phyloP scores from a whole-genome alignment of 1,140 invertebrate genomes.

The Matsumurasca onukii region DNA sequence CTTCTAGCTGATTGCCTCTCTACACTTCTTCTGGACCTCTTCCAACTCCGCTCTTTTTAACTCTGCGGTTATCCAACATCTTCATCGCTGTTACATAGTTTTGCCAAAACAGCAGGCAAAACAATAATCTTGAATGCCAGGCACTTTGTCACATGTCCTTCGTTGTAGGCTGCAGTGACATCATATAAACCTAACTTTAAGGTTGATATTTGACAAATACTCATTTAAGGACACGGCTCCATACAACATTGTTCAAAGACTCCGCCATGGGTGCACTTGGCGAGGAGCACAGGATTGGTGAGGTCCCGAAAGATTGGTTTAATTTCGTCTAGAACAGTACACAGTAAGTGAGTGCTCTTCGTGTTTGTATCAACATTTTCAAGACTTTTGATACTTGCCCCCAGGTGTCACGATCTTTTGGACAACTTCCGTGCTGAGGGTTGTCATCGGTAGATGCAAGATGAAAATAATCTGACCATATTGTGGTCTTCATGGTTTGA shows the following conservation, averaged over 20 bases:
- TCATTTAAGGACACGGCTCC: neutral
- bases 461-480: slow-evolving; percentile 23
- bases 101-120: slow-evolving; percentile 8
- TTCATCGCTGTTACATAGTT: slow-evolving; percentile 18
- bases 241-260: neutral
- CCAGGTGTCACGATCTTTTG: neutral
- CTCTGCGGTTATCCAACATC: neutral
- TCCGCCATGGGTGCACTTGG: neutral
- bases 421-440: neutral
- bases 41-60: neutral
- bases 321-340: neutral
- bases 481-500: neutral
- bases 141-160: slow-evolving; percentile 23
- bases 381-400: neutral
- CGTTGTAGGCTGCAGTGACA: slow-evolving; percentile 10
- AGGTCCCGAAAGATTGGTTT: slow-evolving; percentile 27
- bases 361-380: neutral
- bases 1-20: neutral
- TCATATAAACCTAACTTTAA: slow-evolving; percentile 13
- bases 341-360: slow-evolving; percentile 1
- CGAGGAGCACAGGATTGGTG: neutral
- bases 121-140: slow-evolving; percentile 2
- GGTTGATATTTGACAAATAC: neutral
- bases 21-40: slow-evolving; percentile 6
- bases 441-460: neutral